A percentile compares a stretch with the other conserved stretches of the same genome.
phyloP scores from a whole-genome alignment of 2,888 invertebrate species.

The Sesia apiformis region DNA sequence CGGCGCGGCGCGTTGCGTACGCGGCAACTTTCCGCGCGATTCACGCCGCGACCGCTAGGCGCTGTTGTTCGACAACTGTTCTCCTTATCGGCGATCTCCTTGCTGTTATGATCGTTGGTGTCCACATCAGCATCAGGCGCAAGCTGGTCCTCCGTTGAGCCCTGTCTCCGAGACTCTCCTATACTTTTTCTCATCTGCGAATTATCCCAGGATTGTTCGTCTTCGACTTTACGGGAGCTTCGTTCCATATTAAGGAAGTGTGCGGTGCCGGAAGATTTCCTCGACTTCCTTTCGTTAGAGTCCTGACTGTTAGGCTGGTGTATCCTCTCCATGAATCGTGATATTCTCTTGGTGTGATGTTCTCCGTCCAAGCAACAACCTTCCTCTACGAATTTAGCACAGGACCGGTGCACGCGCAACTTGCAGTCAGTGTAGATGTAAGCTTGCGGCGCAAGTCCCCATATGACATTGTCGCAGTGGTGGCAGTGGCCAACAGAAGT shows the following conservation, averaged over 20 bases:
- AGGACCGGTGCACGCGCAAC: slow-evolving; percentile 88
- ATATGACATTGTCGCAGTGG: slow-evolving; percentile 92
- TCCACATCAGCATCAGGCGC: slow-evolving; percentile 54
- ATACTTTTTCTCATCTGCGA: slow-evolving; percentile 11
- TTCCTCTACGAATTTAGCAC: slow-evolving; percentile 86
- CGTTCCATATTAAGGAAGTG: slow-evolving; percentile 66
- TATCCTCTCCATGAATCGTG: slow-evolving; percentile 81
- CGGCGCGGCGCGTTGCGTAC: slow-evolving; percentile 62
- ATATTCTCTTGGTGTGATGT: slow-evolving; percentile 80
- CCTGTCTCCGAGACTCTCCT: too few species aligned
- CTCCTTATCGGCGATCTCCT: slow-evolving; percentile 51
- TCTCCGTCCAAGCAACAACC: slow-evolving; percentile 84
- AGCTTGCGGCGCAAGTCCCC: slow-evolving; percentile 97
- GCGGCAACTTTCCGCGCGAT: slow-evolving; percentile 65
- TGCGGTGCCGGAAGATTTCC: slow-evolving; percentile 45
- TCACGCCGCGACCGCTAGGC: slow-evolving; percentile 47
- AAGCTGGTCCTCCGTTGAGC: too few species aligned
- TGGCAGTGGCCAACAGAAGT: slow-evolving; percentile 93
- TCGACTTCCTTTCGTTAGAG: slow-evolving; percentile 56
- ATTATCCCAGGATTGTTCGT: slow-evolving; percentile 48
- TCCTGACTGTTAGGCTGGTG: slow-evolving; percentile 25
- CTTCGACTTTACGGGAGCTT: slow-evolving; percentile 51
- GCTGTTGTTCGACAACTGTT: slow-evolving; percentile 38
- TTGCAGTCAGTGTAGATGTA: slow-evolving; percentile 97
- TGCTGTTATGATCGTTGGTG: slow-evolving; percentile 40